A percentile compares a stretch with the other conserved stretches of the same genome.
phyloP scores from a whole-genome alignment of 2,113 vertebrate genomes.

The Parotia lawesii region DNA sequence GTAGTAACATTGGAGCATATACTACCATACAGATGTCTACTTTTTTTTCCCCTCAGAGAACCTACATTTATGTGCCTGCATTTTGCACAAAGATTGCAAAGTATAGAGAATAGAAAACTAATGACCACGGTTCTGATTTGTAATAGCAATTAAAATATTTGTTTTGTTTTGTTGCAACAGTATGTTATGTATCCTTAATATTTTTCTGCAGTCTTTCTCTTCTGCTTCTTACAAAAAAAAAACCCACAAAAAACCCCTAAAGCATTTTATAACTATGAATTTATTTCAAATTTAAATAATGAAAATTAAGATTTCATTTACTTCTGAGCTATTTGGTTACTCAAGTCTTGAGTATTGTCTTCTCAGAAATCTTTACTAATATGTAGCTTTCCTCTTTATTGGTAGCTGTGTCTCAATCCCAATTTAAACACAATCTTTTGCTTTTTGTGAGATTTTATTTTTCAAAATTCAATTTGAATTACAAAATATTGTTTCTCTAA shows the following conservation, averaged over 20 bases:
- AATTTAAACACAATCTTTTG: neutral
- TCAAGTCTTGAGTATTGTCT: neutral
- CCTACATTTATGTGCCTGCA: neutral
- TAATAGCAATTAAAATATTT: neutral
- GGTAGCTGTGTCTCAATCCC: neutral
- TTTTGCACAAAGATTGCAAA: neutral
- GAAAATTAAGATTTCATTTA: neutral
- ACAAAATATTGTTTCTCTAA: neutral
- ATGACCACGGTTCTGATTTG: neutral
- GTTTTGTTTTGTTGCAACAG: neutral
- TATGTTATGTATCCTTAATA: neutral
- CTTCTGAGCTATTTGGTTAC: neutral
- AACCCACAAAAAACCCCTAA: neutral
- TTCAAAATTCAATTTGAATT: neutral
- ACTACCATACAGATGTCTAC: neutral
- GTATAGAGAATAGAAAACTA: neutral
- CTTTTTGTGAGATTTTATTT: neutral
- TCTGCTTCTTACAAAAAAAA: neutral
- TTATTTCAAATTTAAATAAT: neutral
- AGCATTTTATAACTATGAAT: neutral
- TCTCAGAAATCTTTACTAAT: neutral
- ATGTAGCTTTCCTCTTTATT: neutral
- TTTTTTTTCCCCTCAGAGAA: rapidly evolving
- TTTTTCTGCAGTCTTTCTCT: neutral
- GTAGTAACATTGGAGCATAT: neutral